These are phyloP conservation scores for Acholoe squamosa DNA, from an alignment of 2,888 invertebrate genomes.

Conservation along the genomic window DNA sequence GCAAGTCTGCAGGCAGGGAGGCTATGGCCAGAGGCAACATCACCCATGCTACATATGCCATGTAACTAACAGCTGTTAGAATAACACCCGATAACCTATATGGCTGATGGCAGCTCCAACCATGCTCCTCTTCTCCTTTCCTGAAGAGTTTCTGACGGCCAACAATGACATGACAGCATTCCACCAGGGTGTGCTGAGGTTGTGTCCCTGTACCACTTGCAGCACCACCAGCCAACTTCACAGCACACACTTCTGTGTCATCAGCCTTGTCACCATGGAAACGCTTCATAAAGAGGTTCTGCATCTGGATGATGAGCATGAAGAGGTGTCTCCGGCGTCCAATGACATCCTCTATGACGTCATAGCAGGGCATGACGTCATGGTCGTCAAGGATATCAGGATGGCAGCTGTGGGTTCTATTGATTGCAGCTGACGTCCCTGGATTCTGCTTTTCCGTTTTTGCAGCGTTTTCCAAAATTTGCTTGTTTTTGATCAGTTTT, in stretches of 20 bases:
- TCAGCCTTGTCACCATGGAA: constrained; percentile 25
- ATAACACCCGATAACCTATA: neutral
- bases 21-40: constrained; percentile 35
- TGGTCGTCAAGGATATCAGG: constrained; percentile 37
- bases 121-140: constrained; percentile 19
- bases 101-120: constrained; percentile 38
- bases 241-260: constrained; percentile 45
- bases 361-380: constrained; percentile 52
- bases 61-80: neutral
- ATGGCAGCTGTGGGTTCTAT: neutral
- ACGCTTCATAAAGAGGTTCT: constrained; percentile 44
- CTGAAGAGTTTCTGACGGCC: constrained; percentile 38
- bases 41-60: neutral
- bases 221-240: neutral
- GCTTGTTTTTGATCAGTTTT: neutral
- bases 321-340: constrained; percentile 7
- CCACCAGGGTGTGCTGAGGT: neutral
- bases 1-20: constrained; percentile 7
- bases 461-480: neutral
- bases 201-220: constrained; percentile 8
- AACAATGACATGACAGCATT: constrained; percentile 36
- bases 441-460: neutral
- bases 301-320: constrained; percentile 52
- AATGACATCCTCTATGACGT: constrained; percentile 16
- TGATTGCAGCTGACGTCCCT: neutral